Percentiles rank a stretch among this genome's conserved stretches.
These are phyloP conservation scores for Tragelaphus imberbis DNA, from an alignment of 2,113 vertebrate species.

Conservation along the genomic window DNA sequence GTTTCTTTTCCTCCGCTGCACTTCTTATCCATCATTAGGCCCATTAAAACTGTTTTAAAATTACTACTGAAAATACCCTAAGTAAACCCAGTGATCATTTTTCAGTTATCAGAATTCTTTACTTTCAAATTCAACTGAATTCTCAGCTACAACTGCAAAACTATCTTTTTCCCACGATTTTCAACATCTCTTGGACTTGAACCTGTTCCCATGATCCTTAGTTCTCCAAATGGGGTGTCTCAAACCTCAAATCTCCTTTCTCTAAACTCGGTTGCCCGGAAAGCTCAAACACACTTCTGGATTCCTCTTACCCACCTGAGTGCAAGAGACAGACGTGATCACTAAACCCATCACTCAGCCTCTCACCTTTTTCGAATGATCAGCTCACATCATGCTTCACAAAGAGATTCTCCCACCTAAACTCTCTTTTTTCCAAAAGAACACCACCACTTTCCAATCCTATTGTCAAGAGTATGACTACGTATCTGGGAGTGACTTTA, in stretches of 20 bases:
- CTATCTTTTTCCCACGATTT: neutral
- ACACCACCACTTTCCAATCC: neutral
- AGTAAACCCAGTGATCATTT: neutral
- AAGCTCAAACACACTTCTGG: neutral
- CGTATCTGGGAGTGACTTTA: neutral
- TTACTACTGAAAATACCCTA: neutral
- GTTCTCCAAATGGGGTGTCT: neutral
- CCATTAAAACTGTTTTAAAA: neutral
- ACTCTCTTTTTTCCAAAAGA: neutral
- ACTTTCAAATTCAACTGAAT: neutral
- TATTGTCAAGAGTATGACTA: neutral
- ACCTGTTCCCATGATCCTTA: neutral
- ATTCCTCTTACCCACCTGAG: neutral
- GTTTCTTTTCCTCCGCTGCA: neutral
- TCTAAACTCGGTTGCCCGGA: neutral
- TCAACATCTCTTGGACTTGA: neutral
- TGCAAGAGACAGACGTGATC: neutral
- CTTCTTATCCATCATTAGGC: neutral
- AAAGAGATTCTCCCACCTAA: neutral
- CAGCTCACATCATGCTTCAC: neutral
- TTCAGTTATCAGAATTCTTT: neutral
- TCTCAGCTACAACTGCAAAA: neutral
- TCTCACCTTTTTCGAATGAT: neutral
- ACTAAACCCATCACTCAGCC: neutral
- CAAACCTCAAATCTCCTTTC: neutral